Conservation (phyloP, 2,113 vertebrate genomes). For the Azemiops feae region DNA sequence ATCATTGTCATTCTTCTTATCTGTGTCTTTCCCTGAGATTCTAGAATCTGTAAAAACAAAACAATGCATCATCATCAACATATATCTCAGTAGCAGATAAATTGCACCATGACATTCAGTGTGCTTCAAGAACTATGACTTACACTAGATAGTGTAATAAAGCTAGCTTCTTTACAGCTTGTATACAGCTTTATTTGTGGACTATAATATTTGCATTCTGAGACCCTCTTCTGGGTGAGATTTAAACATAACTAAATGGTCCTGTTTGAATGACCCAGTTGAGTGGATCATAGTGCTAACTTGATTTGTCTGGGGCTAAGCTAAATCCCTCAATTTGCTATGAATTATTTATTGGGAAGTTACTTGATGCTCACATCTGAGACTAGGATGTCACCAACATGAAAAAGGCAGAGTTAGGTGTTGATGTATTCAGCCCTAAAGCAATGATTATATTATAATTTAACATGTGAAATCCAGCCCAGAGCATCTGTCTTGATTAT, state of each 20-base stretch:
- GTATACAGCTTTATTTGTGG: neutral
- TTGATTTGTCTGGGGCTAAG: neutral
- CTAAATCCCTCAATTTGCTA: neutral
- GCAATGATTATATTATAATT: neutral
- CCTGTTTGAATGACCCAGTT: neutral
- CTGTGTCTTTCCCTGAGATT: constrained; percentile 67
- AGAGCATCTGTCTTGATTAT: neutral
- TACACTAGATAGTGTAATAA: neutral
- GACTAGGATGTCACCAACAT: neutral
- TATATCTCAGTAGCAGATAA: constrained; percentile 1
- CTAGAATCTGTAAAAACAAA: constrained; percentile 65
- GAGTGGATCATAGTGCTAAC: neutral
- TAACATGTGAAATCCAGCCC: neutral
- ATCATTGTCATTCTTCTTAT: constrained; percentile 67
- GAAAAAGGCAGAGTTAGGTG: neutral
- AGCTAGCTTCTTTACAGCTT: neutral
- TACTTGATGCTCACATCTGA: neutral
- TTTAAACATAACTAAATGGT: neutral
- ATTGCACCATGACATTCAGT: neutral
- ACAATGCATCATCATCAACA: constrained; percentile 8
- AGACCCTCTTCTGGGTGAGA: neutral
- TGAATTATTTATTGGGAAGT: neutral
- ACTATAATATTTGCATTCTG: neutral
- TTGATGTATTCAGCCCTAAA: neutral
- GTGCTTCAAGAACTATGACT: neutral